Evolutionary conservation across 53 echinoderm and acorn worm species (phyloP).

Genomic region (Stichopus horrens): DNA sequence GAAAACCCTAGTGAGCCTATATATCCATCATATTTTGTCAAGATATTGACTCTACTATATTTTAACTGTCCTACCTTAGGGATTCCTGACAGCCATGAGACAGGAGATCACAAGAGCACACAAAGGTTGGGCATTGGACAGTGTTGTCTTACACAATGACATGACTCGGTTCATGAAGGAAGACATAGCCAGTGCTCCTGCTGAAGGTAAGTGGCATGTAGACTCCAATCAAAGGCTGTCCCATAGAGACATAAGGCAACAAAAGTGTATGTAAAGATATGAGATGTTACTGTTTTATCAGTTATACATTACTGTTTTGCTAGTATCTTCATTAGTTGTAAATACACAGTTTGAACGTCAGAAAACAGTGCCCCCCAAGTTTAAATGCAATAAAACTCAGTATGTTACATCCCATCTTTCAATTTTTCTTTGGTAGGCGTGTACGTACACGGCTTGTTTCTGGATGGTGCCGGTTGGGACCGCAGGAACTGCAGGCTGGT

Average conservation of each 20-base stretch:
- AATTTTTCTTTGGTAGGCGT: constrained; percentile 57
- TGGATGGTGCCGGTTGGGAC: constrained; percentile 99
- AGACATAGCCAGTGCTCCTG: constrained; percentile 75
- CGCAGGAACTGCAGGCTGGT: constrained; percentile 96
- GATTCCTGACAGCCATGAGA: constrained; percentile 97
- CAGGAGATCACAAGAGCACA: constrained; percentile 98
- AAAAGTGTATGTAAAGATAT: no score
- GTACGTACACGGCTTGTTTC: constrained; percentile 84
- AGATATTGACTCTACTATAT: no score
- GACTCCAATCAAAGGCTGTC: neutral
- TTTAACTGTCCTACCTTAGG: constrained; percentile 45
- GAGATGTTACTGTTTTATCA: no score
- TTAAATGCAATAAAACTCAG: neutral
- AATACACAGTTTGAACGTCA: no score
- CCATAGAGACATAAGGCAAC: no score
- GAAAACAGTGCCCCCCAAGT: no score
- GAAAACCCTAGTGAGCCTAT: no score
- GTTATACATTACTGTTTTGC: no score
- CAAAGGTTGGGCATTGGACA: constrained; percentile 98
- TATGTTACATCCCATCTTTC: no score
- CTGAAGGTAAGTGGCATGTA: constrained; percentile 66
- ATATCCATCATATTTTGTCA: no score
- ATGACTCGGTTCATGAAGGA: constrained; percentile 89
- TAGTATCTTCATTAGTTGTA: no score
- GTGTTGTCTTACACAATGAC: constrained; percentile 95